Evolutionary conservation across 2,888 invertebrate species (phyloP), one percentile per base, ranked within the genome.

Genomic region (Digitonthophagus gazella): DNA sequence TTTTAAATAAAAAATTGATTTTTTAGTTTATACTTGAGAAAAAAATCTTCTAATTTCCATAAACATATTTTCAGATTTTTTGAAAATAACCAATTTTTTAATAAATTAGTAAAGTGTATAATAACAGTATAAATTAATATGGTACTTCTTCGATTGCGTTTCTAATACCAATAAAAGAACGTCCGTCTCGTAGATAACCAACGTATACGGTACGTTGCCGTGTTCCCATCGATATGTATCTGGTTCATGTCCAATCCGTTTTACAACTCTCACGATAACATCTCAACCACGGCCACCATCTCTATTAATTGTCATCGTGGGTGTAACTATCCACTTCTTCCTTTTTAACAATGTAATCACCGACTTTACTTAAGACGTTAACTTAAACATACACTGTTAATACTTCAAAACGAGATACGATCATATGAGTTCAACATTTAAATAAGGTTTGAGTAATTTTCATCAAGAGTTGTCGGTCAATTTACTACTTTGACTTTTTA

Each of bases 201-300:
- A 44, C 28, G 28, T 44, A 44, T 44, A 44, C 28, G 28, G 28
- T 44, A 44, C 28, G 28, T 44, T 61, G 18, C 18, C 18, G 61
- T 61, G 61, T 61, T 61, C 20, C 61, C n/a, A 61, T 20, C 20
- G 61, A 61, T 61, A 61, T 61, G 18, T 61, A 61, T 61, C 61
- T 61, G 61, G 18, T 19, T 61, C 20, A 20, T 61, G 61, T 61
- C 20, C 61, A 61, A 61, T 19, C 61, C 61, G 61, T 61, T 61
- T 61, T 19, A 61, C 19, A 61, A 20, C 18, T 61, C 8, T 4
- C 18, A n/a, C 14, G 61, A 61, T 61, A 61, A 18, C 19, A 61
- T 61, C 61, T 61, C 18, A 61, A n/a, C 18, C 61, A 61, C 20
- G 18, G 61, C 61, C 61, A 61, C 61, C 61, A 61, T 61, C 61